Conservation (phyloP, 2,113 vertebrate genomes). For the Capreolus pygargus region DNA sequence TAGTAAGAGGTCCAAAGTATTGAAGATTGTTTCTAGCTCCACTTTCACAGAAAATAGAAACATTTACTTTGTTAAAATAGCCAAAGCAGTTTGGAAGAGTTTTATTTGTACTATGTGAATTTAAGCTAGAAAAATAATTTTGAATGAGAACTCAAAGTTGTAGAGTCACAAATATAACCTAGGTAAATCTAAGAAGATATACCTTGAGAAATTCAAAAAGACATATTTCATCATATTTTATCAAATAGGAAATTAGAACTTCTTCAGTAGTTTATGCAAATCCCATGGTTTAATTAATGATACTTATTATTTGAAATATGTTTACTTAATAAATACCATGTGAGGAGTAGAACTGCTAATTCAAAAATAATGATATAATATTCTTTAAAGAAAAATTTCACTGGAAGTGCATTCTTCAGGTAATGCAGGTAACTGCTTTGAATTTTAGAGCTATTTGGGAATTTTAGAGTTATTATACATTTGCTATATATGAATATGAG, state of each 20-base stretch:
- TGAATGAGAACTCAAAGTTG: not conserved
- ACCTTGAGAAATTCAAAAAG: not conserved
- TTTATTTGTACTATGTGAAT: not conserved
- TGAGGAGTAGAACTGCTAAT: not conserved
- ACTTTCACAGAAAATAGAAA: not conserved
- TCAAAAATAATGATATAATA: not conserved
- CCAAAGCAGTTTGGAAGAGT: not conserved
- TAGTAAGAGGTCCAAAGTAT: not conserved
- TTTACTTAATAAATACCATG: not conserved
- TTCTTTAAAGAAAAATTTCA: not conserved
- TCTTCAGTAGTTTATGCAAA: not conserved
- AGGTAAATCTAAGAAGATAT: not conserved
- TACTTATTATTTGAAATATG: not conserved
- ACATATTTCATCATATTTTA: not conserved
- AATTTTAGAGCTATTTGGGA: not conserved
- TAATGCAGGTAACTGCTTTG: not conserved
- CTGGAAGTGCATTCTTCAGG: not conserved
- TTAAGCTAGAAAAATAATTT: slow-evolving; percentile 1
- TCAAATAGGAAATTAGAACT: not conserved
- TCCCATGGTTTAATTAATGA: not conserved
- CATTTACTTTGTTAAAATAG: not conserved
- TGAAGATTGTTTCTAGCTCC: not conserved
- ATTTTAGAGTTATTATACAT: not conserved
- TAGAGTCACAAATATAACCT: not conserved
- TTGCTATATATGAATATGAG: not conserved